A percentile compares a stretch with the other conserved stretches of the same genome.
phyloP scores from a whole-genome alignment of 2,797 vertebrate species.

The Arnoldichthys spilopterus region DNA sequence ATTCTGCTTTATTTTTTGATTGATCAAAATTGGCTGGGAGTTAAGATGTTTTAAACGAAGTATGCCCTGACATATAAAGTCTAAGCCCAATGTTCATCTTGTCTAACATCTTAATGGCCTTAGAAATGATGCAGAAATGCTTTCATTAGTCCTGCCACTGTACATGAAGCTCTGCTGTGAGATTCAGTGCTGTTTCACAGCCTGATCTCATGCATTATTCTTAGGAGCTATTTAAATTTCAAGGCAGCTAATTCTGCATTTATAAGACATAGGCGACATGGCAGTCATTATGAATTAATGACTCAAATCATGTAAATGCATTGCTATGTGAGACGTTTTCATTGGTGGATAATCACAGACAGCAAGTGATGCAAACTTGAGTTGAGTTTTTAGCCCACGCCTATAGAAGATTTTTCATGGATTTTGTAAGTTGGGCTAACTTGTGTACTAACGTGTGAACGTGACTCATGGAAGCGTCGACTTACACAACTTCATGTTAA shows the following conservation, averaged over 20 bases:
- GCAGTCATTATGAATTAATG: neutral
- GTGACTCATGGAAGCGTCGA: no score
- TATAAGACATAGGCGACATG: neutral
- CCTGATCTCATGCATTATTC: conserved; percentile 1
- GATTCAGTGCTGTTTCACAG: neutral
- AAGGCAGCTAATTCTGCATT: neutral
- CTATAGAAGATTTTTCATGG: no score
- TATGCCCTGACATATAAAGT: neutral
- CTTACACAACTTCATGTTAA: no score
- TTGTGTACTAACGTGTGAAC: no score
- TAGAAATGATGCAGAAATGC: neutral
- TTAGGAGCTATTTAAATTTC: neutral
- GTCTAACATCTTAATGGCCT: neutral
- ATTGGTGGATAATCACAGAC: neutral
- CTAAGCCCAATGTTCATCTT: neutral
- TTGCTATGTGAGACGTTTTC: neutral
- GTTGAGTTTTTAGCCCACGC: no score
- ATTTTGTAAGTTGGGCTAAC: neutral
- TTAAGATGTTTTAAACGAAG: neutral
- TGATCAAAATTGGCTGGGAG: no score
- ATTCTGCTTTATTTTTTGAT: no score
- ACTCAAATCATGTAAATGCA: neutral
- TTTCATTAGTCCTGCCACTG: neutral
- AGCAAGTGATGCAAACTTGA: neutral
- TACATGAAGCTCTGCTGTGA: neutral